Evolutionary conservation across 2,113 vertebrate species (phyloP).

Genomic region (Orycteropus afer): DNA sequence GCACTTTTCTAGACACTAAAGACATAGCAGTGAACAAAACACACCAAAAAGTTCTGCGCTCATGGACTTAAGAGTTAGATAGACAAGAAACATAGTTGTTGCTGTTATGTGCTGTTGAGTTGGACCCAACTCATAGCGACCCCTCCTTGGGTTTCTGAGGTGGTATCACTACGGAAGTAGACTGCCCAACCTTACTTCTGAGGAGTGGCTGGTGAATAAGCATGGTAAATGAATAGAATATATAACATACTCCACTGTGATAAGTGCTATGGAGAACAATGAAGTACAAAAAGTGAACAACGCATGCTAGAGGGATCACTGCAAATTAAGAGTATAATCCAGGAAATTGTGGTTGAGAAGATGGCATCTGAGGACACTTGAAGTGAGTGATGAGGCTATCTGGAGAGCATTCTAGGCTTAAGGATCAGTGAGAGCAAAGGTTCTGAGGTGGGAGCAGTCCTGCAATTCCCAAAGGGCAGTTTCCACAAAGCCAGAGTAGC

Average conservation of each 20-base stretch:
- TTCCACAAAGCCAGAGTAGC: neutral
- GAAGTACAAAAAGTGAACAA: neutral
- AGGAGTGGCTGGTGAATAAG: too few species aligned
- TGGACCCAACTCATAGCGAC: too few species aligned
- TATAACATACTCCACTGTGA: accelerated
- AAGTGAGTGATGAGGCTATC: neutral
- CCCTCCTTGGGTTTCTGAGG: too few species aligned
- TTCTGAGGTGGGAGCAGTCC: neutral
- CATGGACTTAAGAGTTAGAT: neutral
- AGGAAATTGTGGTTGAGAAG: neutral
- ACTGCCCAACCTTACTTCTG: too few species aligned
- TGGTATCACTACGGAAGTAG: too few species aligned
- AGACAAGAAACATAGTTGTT: neutral
- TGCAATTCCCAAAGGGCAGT: too few species aligned
- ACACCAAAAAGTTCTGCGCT: neutral
- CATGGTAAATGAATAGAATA: neutral
- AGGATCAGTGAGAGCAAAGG: neutral
- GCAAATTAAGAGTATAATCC: neutral
- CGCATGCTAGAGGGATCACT: neutral
- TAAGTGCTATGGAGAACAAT: neutral
- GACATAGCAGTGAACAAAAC: neutral
- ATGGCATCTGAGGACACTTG: too few species aligned
- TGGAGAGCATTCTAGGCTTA: neutral
- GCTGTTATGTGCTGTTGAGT: too few species aligned
- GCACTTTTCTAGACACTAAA: neutral